Conservation (phyloP, 2,888 invertebrate genomes). For the Drosophila hamatofila region DNA sequence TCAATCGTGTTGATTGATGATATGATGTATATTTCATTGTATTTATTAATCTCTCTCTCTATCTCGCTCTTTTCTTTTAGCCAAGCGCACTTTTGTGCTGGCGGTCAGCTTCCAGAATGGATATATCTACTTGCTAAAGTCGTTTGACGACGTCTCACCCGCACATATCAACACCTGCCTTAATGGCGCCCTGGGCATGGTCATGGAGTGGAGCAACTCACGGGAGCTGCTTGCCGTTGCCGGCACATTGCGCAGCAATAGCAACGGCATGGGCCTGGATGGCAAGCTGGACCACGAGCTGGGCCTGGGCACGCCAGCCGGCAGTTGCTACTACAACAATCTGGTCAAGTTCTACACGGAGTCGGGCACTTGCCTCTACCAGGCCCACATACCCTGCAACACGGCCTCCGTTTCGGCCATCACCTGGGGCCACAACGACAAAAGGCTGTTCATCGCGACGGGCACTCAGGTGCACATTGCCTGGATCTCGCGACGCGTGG, state of each 20-base stretch:
- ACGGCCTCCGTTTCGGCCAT: slow-evolving; percentile 94
- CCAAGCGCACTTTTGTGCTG: slow-evolving; percentile 90
- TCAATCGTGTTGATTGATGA: no score
- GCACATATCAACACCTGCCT: slow-evolving; percentile 92
- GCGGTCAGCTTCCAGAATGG: slow-evolving; percentile 96
- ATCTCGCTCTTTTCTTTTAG: slow-evolving; percentile 73
- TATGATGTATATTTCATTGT: no score
- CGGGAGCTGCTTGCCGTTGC: slow-evolving; percentile 96
- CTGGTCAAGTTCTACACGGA: slow-evolving; percentile 96
- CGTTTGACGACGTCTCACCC: slow-evolving; percentile 97
- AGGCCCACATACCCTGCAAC: slow-evolving; percentile 91
- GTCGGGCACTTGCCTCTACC: slow-evolving; percentile 92
- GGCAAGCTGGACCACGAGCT: slow-evolving; percentile 73
- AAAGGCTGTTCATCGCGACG: slow-evolving; percentile 96
- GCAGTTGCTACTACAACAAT: slow-evolving; percentile 88
- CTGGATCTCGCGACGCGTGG: slow-evolving; percentile 95
- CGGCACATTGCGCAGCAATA: slow-evolving; percentile 87
- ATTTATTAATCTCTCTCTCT: background rate
- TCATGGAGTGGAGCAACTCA: slow-evolving; percentile 99
- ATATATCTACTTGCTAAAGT: slow-evolving; percentile 94
- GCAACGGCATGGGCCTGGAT: slow-evolving; percentile 53
- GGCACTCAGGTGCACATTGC: slow-evolving; percentile 97
- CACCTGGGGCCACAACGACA: slow-evolving; percentile 99
- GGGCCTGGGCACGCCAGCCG: slow-evolving; percentile 82
- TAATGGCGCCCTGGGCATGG: slow-evolving; percentile 90